Evolutionary conservation across 2,797 vertebrate species (phyloP), one percentile per base, ranked within the genome.

Genomic region (Enteromius mattozi): DNA sequence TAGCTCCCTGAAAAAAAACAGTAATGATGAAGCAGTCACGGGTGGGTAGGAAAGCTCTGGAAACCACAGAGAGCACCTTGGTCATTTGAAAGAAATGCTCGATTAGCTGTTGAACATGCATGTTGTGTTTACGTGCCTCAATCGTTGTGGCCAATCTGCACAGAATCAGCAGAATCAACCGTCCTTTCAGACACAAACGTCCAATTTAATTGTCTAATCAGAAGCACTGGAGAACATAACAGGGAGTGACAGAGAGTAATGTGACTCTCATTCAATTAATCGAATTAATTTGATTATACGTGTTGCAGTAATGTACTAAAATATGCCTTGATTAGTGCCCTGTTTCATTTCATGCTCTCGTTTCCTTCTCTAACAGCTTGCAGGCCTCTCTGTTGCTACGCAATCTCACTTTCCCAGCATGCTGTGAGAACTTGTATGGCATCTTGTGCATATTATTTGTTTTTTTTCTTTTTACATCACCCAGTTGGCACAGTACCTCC

Each of bases 151-250:
- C 77, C 65, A 27, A 69, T 90, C 84, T 75, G 86, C 68, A 85
- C 85, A 56, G 45, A 89, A 90, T 93, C 88, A 90, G 76, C 84
- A 56, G 80, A 92, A 92, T 92, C 91, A 92, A 83, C 70, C 9
- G 21, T 80, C 83, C 78, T 88, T 90, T 91, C 78, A 86, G 71
- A 65, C 74, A 87, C 90, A 92, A 81, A 91, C 72, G 65, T 68
- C 82, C 63, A 66, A 35, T 59, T 79, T 68, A 80, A 37, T 66
- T 27, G 79, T 89, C 91, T 91, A 92, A 94, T 94, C 92, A 86
- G 72, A 85, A 85, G 85, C 76, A 88, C 91, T 85, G 79, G 66
- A 85, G 84, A 84, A 89, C 89, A 92, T 89, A 89, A 89, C 75
- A 84, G 82, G 81, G 75, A 87, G 87, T 85, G 85, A 78, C 87